A percentile compares a stretch with the other conserved stretches of the same genome.
Conservation (phyloP, 1,140 invertebrate species). For the Microplitis demolitor region DNA sequence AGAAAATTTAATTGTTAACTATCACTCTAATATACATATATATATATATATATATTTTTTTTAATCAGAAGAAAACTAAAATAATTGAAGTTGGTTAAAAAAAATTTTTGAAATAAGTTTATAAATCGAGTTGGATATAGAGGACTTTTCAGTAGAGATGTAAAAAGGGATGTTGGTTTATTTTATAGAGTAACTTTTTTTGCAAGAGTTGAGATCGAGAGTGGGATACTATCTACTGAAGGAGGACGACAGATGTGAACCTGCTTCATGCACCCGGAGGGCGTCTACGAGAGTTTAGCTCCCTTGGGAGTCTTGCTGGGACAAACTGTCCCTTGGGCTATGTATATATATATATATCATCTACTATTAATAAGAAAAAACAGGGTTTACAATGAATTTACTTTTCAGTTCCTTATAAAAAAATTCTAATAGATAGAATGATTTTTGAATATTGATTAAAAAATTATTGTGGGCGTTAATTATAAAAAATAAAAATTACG, state of each 20-base stretch:
- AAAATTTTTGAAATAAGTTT: too few species aligned
- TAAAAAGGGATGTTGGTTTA: background rate
- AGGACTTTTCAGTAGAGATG: background rate
- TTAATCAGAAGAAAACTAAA: too few species aligned
- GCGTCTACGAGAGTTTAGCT: conserved; percentile 22
- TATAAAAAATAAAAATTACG: too few species aligned
- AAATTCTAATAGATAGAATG: background rate
- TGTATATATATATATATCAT: background rate
- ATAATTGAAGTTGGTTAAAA: too few species aligned
- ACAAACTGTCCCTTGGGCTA: conserved; percentile 54
- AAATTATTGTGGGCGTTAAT: too few species aligned
- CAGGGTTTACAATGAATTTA: background rate
- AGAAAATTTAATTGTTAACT: too few species aligned
- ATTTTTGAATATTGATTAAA: background rate
- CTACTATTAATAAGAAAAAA: conserved; percentile 2
- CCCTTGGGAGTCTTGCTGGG: conserved; percentile 52
- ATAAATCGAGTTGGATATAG: too few species aligned
- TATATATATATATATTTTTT: background rate
- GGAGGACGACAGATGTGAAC: conserved; percentile 54
- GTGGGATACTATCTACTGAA: conserved; percentile 9
- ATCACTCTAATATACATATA: too few species aligned
- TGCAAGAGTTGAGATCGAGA: conserved; percentile 31
- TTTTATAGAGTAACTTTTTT: conserved; percentile 6
- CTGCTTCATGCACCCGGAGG: conserved; percentile 24
- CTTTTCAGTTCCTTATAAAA: background rate